Base-by-base conservation (phyloP, 1,140 invertebrate genomes). In the Ptiloglossa arizonensis region DNA sequence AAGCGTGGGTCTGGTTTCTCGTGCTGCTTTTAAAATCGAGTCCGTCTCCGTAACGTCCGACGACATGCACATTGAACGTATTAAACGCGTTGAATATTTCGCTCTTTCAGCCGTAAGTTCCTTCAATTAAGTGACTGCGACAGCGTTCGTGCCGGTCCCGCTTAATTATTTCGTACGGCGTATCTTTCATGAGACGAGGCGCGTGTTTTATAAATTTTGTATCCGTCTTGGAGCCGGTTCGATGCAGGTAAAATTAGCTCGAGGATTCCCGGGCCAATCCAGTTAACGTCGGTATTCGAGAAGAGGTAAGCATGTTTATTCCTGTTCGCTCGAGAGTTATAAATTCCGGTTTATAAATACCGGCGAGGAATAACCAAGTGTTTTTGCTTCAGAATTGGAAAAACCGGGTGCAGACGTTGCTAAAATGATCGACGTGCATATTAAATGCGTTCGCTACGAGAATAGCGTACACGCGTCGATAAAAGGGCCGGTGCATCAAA, bases 291-390 rank as follows among this genome's bases (percentile, higher is more conserved):
- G 48, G 44, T 69, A 82, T 69, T 82, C 57, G 66, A 82, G 27
- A 50, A 74, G 59, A 74, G 59, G 81, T 81, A 41, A 81, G 79
- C 66, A 46, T 41, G 72, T 54, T 82, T 71, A 78, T 67, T 78
- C 46, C 56, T 22, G 48, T 60, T 32, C 72, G 66, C 24, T 77
- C 46, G 81, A 56, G 48, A 82, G 75, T 82, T 71, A 60, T 75
- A 82, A 78, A 82, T 69, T 81, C 41, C 15, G 57, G 67, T 5
- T 69, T 82, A 67, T 46, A 32, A 80, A 82, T 77, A 57, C 54
- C 54, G 32, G 22, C 38, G 29, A 46, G 38, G 52, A 32, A 57
- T 57, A 44, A 13, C 48, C 52, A 19, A 59, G 38, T 48, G 54
- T 41, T 44, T n/a, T 50, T 32, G 15, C 5, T 38, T 17, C 15